Evolutionary conservation across 1,140 invertebrate genomes (phyloP).

Genomic region (Plodia interpunctella): DNA sequence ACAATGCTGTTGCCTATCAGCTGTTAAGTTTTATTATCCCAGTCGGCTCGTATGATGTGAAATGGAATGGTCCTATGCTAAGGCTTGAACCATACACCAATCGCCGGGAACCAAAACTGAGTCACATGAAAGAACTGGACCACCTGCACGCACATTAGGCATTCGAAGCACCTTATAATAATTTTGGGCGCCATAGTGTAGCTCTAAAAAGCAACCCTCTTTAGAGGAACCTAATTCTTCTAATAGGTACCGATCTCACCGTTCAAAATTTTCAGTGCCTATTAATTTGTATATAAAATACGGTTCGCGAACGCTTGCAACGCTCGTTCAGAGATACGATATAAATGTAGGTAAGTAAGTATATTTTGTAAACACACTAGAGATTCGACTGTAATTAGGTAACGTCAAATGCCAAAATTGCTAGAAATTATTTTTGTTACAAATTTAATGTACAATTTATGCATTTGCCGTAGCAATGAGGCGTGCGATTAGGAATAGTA

Average conservation of each 20-base stretch:
- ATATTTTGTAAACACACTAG: constrained; percentile 51
- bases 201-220: constrained; percentile 17
- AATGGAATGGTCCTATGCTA: no score
- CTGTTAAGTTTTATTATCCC: no score
- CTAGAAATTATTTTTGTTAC: constrained; percentile 57
- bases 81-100: no score
- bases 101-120: no score
- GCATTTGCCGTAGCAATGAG: constrained; percentile 22
- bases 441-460: constrained; percentile 38
- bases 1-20: no score
- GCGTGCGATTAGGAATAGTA: constrained; percentile 28
- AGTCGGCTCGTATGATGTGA: no score
- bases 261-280: constrained; percentile 49
- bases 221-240: constrained; percentile 24
- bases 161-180: constrained; percentile 44
- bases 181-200: constrained; percentile 42
- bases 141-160: constrained; percentile 34
- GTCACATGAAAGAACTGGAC: no score
- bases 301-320: constrained; percentile 26
- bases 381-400: constrained; percentile 42
- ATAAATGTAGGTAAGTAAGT: constrained; percentile 45
- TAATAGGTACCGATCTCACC: constrained; percentile 33
- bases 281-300: constrained; percentile 55
- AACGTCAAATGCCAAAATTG: constrained; percentile 45
- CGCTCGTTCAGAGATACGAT: constrained; percentile 60